Base-by-base conservation (phyloP, 2,113 vertebrate species). In the Callopanchax toddi region DNA sequence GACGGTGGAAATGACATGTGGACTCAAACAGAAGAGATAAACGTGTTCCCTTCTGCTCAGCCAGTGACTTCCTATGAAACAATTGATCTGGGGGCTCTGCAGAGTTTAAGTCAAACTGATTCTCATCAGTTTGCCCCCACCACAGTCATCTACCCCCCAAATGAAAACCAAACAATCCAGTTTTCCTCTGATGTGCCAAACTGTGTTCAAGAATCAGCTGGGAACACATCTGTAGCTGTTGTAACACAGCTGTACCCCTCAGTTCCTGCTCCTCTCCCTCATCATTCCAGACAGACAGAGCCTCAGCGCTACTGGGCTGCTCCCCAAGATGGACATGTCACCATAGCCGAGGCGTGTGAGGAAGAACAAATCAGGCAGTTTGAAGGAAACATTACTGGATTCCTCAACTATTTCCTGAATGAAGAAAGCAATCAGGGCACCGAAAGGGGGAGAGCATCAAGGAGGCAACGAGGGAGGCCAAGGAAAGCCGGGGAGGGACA, bases 311-410 rank as follows among this genome's bases (percentile, higher is more conserved):
- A 62, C 46, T 58, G 32, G 54, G n/a, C 49, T 21, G 57, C 21
- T 3, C 18, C 16, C 6, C 42, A 52, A 7, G 54, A 11, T 17
- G 51, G 36, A 36, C 32, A 63, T 1, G 21, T 29, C 1, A 1
- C 15, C 17, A 62, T 16, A 6, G 40, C 8, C 5, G 49, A 50
- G 6, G 69, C 55, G 6, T 60, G 43, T 44, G 43, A 57, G 11
- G 62, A 63, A 0, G 18, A 64, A 20, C 25, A 3, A 20, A 52
- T 89, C 0, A 34, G 79, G 26, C 81, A 71, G 56, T 91, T 91
- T 69, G 80, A 87, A 23, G 89, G 71, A 34, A 87, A 92, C 73
- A 90, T 92, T 54, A 74, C 90, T 1, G 91, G 82, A 69, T 92
- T 89, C 61, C 91, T 92, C 63, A 88, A 13, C 73, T 57, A 85